Evolutionary conservation across 2,113 vertebrate genomes (phyloP).

Genomic region (Amazona guildingii): DNA sequence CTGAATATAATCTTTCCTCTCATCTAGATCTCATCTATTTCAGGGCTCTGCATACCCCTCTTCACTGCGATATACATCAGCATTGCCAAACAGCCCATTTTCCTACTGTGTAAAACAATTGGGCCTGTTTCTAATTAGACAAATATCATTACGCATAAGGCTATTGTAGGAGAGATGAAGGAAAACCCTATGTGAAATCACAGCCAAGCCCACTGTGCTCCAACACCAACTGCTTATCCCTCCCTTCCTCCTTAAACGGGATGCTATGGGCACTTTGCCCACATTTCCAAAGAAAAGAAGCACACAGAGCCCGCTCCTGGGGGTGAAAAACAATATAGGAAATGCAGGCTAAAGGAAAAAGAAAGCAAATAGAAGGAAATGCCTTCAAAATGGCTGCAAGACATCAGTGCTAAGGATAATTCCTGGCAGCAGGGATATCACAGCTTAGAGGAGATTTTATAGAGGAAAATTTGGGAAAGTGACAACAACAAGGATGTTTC

Average conservation of each 20-base stretch:
- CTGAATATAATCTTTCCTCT: background rate
- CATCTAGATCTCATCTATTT: background rate
- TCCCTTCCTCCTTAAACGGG: background rate
- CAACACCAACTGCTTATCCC: background rate
- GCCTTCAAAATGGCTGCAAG: background rate
- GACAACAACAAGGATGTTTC: accelerated
- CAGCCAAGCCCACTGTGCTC: background rate
- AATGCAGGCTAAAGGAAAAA: background rate
- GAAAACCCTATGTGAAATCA: background rate
- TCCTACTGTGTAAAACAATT: slow-evolving; percentile 31
- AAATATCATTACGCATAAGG: background rate
- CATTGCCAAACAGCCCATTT: background rate
- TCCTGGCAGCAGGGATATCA: background rate
- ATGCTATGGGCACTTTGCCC: background rate
- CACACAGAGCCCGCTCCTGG: background rate
- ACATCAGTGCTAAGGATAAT: background rate
- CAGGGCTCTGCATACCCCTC: background rate
- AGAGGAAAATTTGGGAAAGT: background rate
- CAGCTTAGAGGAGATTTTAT: background rate
- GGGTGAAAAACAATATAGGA: background rate
- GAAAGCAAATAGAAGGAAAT: background rate
- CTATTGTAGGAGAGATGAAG: background rate
- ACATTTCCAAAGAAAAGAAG: background rate
- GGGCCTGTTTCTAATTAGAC: slow-evolving; percentile 21
- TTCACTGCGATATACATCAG: background rate